These are phyloP conservation scores for Onthophagus taurus DNA, from an alignment of 1,140 invertebrate species.

Conservation along the genomic window DNA sequence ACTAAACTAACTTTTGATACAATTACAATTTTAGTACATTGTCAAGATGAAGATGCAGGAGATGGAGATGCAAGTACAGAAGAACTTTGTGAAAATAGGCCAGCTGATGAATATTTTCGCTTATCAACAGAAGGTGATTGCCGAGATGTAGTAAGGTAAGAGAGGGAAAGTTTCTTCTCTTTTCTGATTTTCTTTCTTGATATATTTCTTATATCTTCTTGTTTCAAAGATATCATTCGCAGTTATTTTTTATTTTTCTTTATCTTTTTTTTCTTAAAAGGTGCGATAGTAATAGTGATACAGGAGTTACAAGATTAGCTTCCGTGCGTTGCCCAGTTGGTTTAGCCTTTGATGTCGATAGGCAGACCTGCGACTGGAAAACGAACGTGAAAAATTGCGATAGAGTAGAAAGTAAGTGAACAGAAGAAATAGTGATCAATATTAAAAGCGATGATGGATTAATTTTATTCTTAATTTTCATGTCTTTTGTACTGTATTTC, in stretches of 20 bases:
- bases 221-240: too few relatives aligned
- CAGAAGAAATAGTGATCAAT: slow-evolving; percentile 31
- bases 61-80: slow-evolving; percentile 63
- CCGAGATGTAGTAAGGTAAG: slow-evolving; percentile 81
- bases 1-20: too few relatives aligned
- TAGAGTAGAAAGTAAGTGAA: slow-evolving; percentile 80
- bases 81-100: slow-evolving; percentile 74
- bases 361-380: slow-evolving; percentile 94
- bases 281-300: slow-evolving; percentile 82
- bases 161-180: too few relatives aligned
- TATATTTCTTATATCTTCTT: not conserved
- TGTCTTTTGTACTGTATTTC: too few relatives aligned
- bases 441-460: not conserved
- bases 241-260: too few relatives aligned
- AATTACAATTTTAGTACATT: too few relatives aligned
- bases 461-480: too few relatives aligned
- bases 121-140: slow-evolving; percentile 76
- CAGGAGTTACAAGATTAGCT: slow-evolving; percentile 73
- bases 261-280: slow-evolving; percentile 39
- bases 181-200: slow-evolving; percentile 8
- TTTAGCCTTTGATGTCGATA: slow-evolving; percentile 88
- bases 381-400: slow-evolving; percentile 92
- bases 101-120: slow-evolving; percentile 83
- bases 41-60: slow-evolving; percentile 55
- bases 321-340: slow-evolving; percentile 80